Conservation (phyloP, 2,888 invertebrate species). For the Romanomermis culicivorax region DNA sequence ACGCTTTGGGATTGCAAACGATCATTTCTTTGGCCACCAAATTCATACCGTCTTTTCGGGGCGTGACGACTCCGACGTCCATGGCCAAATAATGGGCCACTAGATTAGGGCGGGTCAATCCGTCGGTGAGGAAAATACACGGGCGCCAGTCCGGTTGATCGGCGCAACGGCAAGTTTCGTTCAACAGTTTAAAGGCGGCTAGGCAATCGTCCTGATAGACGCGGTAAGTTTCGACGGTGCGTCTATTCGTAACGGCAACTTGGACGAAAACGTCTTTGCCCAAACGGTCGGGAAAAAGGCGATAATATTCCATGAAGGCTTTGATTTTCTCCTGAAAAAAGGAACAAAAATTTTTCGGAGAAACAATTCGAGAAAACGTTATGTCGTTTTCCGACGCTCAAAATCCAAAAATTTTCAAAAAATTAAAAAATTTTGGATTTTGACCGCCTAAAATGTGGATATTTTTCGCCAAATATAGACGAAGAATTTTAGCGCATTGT, state of each 20-base stretch:
- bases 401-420: too few relatives aligned
- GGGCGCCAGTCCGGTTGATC: slow-evolving; percentile 22
- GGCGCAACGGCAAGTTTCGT: slow-evolving; percentile 15
- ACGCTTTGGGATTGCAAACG: slow-evolving; percentile 19
- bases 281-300: slow-evolving; percentile 21
- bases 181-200: slow-evolving; percentile 21
- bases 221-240: slow-evolving; percentile 26
- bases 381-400: too few relatives aligned
- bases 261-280: slow-evolving; percentile 27
- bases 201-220: slow-evolving; percentile 27
- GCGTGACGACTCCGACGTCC: slow-evolving; percentile 28
- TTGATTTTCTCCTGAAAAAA: slow-evolving; percentile 6
- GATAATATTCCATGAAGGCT: slow-evolving; percentile 16
- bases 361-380: too few relatives aligned
- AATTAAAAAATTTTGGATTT: too few relatives aligned
- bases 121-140: slow-evolving; percentile 25
- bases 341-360: too few relatives aligned
- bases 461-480: too few relatives aligned
- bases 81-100: slow-evolving; percentile 28
- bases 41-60: slow-evolving; percentile 26
- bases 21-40: slow-evolving; percentile 28
- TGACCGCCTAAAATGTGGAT: too few relatives aligned
- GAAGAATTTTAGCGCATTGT: too few relatives aligned
- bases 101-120: slow-evolving; percentile 17
- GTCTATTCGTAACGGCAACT: slow-evolving; percentile 26